These are phyloP conservation scores for Drosophila mojavensis DNA, from an alignment of 1,140 invertebrate species.

Conservation along the genomic window DNA sequence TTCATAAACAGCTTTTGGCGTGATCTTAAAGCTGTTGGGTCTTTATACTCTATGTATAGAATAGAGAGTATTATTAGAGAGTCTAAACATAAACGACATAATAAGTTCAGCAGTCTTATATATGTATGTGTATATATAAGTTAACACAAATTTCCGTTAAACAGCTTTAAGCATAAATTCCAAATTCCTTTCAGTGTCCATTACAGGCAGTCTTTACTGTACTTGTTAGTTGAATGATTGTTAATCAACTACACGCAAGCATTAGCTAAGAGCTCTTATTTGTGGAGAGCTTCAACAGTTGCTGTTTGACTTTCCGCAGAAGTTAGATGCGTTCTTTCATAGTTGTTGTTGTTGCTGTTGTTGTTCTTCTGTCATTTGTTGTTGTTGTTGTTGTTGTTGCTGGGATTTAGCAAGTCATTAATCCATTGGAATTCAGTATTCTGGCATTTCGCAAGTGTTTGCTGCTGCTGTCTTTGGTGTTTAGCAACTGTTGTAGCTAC, in stretches of 20 bases:
- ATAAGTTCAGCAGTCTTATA: too few species aligned
- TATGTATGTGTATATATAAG: too few species aligned
- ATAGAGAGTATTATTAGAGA: too few species aligned
- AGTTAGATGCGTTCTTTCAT: not conserved
- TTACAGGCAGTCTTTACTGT: not conserved
- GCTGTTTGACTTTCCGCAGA: not conserved
- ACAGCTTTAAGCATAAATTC: too few species aligned
- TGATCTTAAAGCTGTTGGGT: too few species aligned
- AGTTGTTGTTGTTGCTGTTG: constrained; percentile 21
- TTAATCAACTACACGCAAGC: not conserved
- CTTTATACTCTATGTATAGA: too few species aligned
- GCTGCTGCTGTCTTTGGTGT: constrained; percentile 20
- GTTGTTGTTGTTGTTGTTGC: constrained; percentile 25
- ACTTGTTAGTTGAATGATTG: not conserved
- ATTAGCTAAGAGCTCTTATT: not conserved
- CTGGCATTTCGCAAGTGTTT: constrained; percentile 60
- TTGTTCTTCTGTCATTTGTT: not conserved
- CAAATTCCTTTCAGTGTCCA: not conserved
- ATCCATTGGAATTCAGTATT: constrained; percentile 10
- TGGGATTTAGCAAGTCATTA: constrained; percentile 58
- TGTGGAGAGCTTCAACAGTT: not conserved
- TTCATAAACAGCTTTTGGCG: too few species aligned
- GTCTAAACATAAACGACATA: too few species aligned
- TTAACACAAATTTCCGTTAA: too few species aligned
- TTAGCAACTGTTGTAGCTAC: constrained; percentile 14